A percentile compares a stretch with the other conserved stretches of the same genome.
Conservation (phyloP, 2,113 vertebrate genomes). For the Tetrao urogallus region DNA sequence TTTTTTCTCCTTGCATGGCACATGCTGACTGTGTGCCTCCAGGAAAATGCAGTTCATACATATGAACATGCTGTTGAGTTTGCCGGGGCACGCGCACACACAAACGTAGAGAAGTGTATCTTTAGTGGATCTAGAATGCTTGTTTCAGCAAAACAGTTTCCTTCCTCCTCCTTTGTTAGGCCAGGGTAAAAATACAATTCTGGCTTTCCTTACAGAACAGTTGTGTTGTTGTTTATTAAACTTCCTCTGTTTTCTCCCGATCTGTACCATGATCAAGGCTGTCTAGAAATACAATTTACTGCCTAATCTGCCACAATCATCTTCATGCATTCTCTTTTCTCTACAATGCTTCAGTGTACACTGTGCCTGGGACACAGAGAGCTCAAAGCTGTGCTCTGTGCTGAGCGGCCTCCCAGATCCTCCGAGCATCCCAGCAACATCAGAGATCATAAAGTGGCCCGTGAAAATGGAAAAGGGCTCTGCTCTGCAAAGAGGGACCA, state of each 20-base stretch:
- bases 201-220: conserved; percentile 41
- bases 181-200: conserved; percentile 56
- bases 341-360: not conserved
- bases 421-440: not conserved
- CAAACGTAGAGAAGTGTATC: conserved; percentile 12
- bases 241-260: conserved; percentile 45
- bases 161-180: conserved; percentile 63
- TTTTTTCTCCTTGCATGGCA: not conserved
- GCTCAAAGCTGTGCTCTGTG: not conserved
- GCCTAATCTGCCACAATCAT: conserved; percentile 3
- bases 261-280: not conserved
- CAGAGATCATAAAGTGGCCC: not conserved
- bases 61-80: conserved; percentile 9
- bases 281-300: conserved; percentile 11
- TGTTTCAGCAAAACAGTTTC: conserved; percentile 61
- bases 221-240: conserved; percentile 33
- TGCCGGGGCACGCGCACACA: not conserved
- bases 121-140: conserved; percentile 1
- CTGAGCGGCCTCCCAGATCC: not conserved
- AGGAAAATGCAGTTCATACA: conserved; percentile 51
- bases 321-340: not conserved
- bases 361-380: not conserved
- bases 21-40: not conserved
- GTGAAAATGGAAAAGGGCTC: not conserved
- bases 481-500: not conserved